Percentiles rank a stretch among this genome's conserved stretches.
These are phyloP conservation scores for Sebastes kiyomatsui DNA, from an alignment of 2,797 vertebrate genomes.

Conservation along the genomic window DNA sequence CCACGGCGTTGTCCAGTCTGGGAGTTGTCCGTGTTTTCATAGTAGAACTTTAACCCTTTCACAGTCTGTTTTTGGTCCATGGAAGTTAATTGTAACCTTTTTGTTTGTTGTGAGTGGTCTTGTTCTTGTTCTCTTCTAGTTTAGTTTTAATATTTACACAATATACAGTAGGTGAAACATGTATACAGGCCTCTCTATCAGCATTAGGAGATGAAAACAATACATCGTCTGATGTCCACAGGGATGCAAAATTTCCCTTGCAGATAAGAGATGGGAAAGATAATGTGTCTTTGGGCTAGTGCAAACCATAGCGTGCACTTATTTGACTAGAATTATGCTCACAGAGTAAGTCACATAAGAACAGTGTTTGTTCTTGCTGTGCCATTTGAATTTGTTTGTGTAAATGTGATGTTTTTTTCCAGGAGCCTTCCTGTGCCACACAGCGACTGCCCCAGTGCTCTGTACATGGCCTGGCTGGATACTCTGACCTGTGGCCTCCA, in stretches of 20 bases:
- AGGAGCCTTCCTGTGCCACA: constrained; percentile 81
- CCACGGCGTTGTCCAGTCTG: accelerated
- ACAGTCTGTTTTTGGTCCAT: too few relatives aligned
- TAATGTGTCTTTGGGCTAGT: accelerated
- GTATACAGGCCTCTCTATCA: neutral
- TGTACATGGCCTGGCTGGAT: constrained; percentile 84
- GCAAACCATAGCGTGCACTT: neutral
- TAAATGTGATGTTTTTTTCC: neutral
- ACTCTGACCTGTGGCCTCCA: constrained; percentile 74
- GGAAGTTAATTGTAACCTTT: too few relatives aligned
- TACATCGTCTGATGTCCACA: neutral
- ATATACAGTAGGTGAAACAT: neutral
- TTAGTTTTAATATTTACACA: too few relatives aligned
- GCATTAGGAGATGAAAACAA: neutral
- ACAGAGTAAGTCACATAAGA: neutral
- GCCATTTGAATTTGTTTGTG: neutral
- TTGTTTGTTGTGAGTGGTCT: neutral
- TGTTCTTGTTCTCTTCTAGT: neutral
- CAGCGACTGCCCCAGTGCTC: constrained; percentile 74
- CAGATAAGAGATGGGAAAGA: neutral
- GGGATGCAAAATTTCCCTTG: neutral
- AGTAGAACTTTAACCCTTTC: too few relatives aligned
- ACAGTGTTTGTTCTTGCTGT: neutral
- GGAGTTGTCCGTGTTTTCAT: too few relatives aligned
- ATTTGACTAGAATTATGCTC: neutral